These are phyloP conservation scores for Heteromyza rotundicornis DNA, from an alignment of 2,888 invertebrate species.

Conservation along the genomic window DNA sequence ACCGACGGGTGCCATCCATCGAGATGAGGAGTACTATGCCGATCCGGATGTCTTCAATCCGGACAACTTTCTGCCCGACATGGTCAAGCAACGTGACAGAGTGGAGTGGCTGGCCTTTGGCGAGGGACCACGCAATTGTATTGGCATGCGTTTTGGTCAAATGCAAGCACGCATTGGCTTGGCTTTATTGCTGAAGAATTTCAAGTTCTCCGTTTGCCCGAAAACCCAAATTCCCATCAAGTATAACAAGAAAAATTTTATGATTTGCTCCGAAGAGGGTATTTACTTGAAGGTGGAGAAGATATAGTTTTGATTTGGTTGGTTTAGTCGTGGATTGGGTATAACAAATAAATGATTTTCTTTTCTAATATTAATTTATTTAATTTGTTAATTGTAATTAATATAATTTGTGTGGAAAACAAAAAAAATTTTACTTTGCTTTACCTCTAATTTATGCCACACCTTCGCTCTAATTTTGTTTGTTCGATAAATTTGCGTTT, in stretches of 20 bases:
- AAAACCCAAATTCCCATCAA: slow-evolving; percentile 28
- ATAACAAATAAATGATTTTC: too few relatives aligned
- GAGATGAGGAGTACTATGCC: slow-evolving; percentile 61
- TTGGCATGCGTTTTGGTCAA: slow-evolving; percentile 41
- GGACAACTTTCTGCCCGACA: slow-evolving; percentile 66
- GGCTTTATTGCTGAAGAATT: slow-evolving; percentile 32
- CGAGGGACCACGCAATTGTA: slow-evolving; percentile 41
- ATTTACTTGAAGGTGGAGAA: slow-evolving; percentile 32
- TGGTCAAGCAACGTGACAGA: slow-evolving; percentile 63
- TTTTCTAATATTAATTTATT: too few relatives aligned
- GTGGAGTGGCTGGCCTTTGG: slow-evolving; percentile 38
- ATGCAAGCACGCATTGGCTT: slow-evolving; percentile 39
- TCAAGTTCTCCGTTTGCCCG: slow-evolving; percentile 23
- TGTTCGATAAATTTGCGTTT: too few relatives aligned
- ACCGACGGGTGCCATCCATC: slow-evolving; percentile 64
- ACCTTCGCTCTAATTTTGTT: too few relatives aligned
- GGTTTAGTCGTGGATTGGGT: too few relatives aligned
- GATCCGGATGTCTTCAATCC: slow-evolving; percentile 69
- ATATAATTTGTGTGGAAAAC: too few relatives aligned
- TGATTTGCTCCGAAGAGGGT: slow-evolving; percentile 28
- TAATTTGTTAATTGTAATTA: too few relatives aligned
- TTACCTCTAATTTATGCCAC: too few relatives aligned
- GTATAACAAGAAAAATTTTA: slow-evolving; percentile 8
- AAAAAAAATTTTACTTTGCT: too few relatives aligned
- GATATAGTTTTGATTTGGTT: too few relatives aligned